Conservation (phyloP, 2,797 vertebrate genomes). For the Okamejei kenojei region DNA sequence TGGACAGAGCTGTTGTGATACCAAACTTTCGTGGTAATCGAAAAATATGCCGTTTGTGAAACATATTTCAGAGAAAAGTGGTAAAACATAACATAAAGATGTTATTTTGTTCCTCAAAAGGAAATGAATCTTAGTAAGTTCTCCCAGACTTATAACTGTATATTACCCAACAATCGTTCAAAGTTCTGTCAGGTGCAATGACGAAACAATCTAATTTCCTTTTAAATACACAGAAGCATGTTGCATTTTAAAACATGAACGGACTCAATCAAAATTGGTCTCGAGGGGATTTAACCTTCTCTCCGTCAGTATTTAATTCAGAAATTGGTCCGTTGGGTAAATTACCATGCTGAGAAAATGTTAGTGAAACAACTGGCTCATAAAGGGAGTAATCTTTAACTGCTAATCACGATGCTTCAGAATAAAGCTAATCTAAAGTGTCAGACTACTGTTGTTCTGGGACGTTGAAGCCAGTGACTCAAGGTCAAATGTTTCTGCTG, state of each 20-base stretch:
- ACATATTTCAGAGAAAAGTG: background rate
- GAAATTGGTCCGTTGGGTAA: constrained; percentile 11
- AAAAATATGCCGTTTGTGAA: background rate
- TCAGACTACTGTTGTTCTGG: background rate
- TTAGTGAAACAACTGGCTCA: background rate
- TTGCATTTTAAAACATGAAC: background rate
- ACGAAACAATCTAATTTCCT: background rate
- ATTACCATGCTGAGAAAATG: constrained; percentile 4
- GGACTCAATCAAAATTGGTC: constrained; percentile 29
- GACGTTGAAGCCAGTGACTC: background rate
- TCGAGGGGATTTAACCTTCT: constrained; percentile 15
- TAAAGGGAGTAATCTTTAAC: background rate
- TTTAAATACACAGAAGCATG: background rate
- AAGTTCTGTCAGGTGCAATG: background rate
- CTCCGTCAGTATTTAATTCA: constrained; percentile 26
- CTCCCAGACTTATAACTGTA: background rate
- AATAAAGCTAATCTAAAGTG: background rate
- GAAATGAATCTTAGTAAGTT: background rate
- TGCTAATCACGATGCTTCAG: background rate
- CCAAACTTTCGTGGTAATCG: background rate
- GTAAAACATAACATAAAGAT: background rate
- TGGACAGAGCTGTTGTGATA: background rate
- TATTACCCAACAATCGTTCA: background rate
- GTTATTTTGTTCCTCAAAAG: background rate
- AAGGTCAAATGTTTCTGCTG: constrained; percentile 21